Evolutionary conservation across 2,797 vertebrate species (phyloP), one percentile per base, ranked within the genome.

Genomic region (Trachops cirrhosus): DNA sequence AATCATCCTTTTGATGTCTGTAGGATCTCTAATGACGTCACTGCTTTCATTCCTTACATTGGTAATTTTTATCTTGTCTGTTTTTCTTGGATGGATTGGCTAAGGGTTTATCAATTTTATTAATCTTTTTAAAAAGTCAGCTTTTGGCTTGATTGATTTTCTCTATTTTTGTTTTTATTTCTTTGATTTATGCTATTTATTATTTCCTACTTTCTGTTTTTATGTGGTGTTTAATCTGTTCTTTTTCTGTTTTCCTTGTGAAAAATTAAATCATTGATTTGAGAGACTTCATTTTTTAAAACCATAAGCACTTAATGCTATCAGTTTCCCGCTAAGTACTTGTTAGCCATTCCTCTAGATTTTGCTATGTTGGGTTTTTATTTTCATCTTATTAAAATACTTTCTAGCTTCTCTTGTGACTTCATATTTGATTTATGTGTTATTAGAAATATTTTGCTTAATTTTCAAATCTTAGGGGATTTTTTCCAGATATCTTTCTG

Each of bases 401-500:
- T 91, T 71, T 84, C 48, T 84, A 46, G 57, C 86, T 94, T 95
- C 9, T 15, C 75, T 77, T 84, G 16, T 84, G 34, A 48, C 9
- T 93, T 70, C 12, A 44, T 57, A 70, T 68, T 85, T 87, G 34
- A 83, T 24, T 89, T 18, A n/a, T 16, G 7, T n/a, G 14, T 79
- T 57, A 91, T 57, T 86, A 88, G 67, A 62, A 78, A 21, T 57
- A n/a, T 94, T 92, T 92, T 91, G 16, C 70, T 88, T 82, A 64
- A n/a, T 80, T 78, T 24, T 48, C 68, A 88, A 34, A 44, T 91
- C 59, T 59, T 93, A 79, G 41, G 32, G 73, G 14, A 34, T 92
- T 92, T 57, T 78, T 78, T 54, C 19, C n/a, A 74, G 57, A 41
- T 32, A 34, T 50, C 52, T 50, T 77, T 57, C 24, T 68, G 24